Evolutionary conservation across 1,140 invertebrate genomes (phyloP).

Genomic region (Brachionus plicatilis): DNA sequence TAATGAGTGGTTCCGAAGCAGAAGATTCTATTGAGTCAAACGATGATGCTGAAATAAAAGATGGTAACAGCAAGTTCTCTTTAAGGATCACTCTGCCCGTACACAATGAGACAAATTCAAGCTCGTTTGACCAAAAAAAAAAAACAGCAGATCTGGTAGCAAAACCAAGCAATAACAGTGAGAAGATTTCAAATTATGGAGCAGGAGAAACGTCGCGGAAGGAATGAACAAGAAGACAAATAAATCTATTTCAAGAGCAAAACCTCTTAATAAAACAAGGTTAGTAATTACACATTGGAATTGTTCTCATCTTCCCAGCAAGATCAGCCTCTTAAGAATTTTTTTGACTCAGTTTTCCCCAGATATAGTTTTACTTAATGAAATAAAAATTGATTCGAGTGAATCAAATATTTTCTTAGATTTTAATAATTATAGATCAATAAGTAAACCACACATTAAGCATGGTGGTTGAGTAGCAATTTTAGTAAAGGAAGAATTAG

Average conservation of each 20-base stretch:
- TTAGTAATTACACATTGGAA: too few species aligned
- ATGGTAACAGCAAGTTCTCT: background rate
- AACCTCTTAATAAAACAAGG: too few species aligned
- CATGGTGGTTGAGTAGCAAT: too few species aligned
- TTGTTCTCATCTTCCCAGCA: too few species aligned
- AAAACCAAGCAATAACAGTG: background rate
- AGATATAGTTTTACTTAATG: too few species aligned
- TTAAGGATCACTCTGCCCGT: background rate
- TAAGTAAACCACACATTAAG: too few species aligned
- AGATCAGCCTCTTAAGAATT: too few species aligned
- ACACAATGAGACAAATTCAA: background rate
- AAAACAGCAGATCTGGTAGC: background rate
- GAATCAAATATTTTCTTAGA: too few species aligned
- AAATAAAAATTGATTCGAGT: too few species aligned
- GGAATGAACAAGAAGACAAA: background rate
- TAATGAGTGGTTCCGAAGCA: background rate
- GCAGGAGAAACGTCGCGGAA: background rate
- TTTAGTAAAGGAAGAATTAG: too few species aligned
- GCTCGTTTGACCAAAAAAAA: background rate
- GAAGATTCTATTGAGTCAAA: background rate
- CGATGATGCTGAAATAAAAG: background rate
- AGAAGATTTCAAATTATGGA: background rate
- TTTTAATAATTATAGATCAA: too few species aligned
- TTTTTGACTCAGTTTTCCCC: too few species aligned
- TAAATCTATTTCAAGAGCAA: background rate